Base-by-base conservation (phyloP, 2,797 vertebrate genomes). In the Bradypodion pumilum region DNA sequence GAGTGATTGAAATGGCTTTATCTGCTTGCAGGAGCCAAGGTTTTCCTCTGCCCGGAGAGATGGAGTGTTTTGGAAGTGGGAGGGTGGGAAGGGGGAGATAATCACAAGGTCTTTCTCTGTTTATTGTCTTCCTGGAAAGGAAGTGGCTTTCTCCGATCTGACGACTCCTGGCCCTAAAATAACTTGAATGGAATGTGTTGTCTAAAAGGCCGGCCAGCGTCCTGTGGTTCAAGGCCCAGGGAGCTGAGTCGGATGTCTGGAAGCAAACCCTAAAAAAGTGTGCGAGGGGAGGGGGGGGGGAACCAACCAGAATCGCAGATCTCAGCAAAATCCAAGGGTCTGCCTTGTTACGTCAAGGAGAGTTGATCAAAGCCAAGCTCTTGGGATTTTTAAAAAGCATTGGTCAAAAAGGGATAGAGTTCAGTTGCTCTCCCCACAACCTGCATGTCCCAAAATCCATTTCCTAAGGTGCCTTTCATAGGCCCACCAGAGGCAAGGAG, bases 141-240 rank as follows among this genome's bases (percentile, higher is more conserved):
- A 83, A 83, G 66, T 59, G 35, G 2, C 19, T 69, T 69, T 74
- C 63, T 52, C 32, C 65, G 35, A 68, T 76, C 73, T 68, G 81
- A 44, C 56, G 63, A 76, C 5, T 32, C 62, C 27, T 6, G 27
- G 3, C 37, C 82, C 27, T 37, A 60, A 83, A 77, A 83, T 83
- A 83, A 35, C 74, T 60, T 21, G 6, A 60, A 27, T 46, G 74
- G 74, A 60, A 83, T 83, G 74, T 65, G 42, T 83, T 44, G 63
- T 69, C 12, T 1, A 42, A 4, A 10, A 42, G 6, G 21, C 7
- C 0, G 70, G 69, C 56, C 49, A 3, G 7, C 6, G 9, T 37
- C 9, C 3, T 56, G 52, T 56, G 52, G 52, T 56, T 56, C 52
- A 56, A 56, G 52, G 52, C 52, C 52, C 52, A 56, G 12, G 52